Percentiles rank a stretch among this genome's conserved stretches.
Conservation (phyloP, 1,140 invertebrate species). For the Drosophila kikkawai region DNA sequence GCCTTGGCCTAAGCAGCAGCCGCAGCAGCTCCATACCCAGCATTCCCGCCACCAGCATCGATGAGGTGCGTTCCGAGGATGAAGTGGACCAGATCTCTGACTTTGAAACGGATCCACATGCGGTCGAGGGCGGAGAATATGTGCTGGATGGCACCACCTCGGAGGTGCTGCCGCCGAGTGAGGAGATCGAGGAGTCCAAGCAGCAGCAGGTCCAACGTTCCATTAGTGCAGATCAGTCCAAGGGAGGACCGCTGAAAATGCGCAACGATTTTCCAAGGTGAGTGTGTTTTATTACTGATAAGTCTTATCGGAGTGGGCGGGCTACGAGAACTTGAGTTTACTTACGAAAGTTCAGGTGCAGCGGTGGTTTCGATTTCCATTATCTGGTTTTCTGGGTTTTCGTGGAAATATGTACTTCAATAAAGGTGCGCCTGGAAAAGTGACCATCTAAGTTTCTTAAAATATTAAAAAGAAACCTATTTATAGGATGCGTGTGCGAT, state of each 20-base stretch:
- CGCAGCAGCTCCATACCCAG: conserved; percentile 48
- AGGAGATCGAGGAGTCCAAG: neutral
- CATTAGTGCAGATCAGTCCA: conserved; percentile 59
- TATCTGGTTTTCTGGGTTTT: neutral
- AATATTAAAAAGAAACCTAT: neutral
- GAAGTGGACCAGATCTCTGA: conserved; percentile 79
- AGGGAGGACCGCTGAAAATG: conserved; percentile 18
- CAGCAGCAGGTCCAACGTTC: conserved; percentile 58
- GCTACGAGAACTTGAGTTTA: neutral
- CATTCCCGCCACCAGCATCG: conserved; percentile 60
- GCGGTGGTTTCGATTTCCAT: conserved; percentile 1
- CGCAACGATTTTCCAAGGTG: conserved; percentile 73
- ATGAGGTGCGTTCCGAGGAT: conserved; percentile 81
- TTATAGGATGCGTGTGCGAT: neutral
- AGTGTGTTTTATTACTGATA: conserved; percentile 32
- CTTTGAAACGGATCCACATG: conserved; percentile 58
- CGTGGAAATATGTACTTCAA: neutral
- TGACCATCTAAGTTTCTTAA: neutral
- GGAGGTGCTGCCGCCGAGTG: conserved; percentile 40
- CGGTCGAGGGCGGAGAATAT: conserved; percentile 21
- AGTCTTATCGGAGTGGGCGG: conserved; percentile 5
- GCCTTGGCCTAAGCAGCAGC: conserved; percentile 32
- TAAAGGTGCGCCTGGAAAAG: neutral
- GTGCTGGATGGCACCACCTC: conserved; percentile 46
- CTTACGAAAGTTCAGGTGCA: conserved; percentile 11